These are phyloP conservation scores for Gorsachius goisagi DNA, from an alignment of 2,113 vertebrate species.

Conservation along the genomic window DNA sequence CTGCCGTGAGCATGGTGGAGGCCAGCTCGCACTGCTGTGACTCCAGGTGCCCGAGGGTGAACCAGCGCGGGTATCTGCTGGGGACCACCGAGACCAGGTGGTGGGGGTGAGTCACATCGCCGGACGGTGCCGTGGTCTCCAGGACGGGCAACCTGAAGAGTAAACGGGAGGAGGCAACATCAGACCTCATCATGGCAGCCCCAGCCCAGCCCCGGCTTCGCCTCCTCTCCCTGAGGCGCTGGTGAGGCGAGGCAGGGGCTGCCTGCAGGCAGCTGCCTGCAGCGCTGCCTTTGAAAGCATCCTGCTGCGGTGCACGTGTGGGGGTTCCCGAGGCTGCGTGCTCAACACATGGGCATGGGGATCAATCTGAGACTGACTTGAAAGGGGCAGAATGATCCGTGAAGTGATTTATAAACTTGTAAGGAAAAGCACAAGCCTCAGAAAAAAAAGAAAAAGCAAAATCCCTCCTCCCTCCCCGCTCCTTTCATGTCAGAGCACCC, in stretches of 20 bases:
- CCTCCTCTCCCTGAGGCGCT: not conserved
- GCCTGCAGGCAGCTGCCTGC: conserved; percentile 4
- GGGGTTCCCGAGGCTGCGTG: not conserved
- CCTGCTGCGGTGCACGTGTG: not conserved
- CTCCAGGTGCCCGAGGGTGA: conserved; percentile 97
- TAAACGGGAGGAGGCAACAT: conserved; percentile 3
- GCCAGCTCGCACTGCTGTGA: conserved; percentile 98
- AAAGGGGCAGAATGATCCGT: conserved; percentile 35
- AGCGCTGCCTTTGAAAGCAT: not conserved
- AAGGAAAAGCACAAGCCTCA: conserved; percentile 34
- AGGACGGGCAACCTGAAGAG: conserved; percentile 88
- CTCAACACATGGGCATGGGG: conserved; percentile 41
- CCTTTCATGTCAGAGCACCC: conserved; percentile 47
- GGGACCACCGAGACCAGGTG: conserved; percentile 95
- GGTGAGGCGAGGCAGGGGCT: not conserved
- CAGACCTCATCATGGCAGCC: not conserved
- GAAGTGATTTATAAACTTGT: conserved; percentile 61
- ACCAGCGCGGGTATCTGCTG: conserved; percentile 96
- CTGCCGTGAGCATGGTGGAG: conserved; percentile 97
- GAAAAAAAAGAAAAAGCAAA: not conserved
- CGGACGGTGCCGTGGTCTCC: conserved; percentile 87
- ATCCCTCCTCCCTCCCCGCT: not conserved
- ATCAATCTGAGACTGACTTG: conserved; percentile 41
- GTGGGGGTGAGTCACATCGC: conserved; percentile 90
- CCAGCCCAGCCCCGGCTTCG: not conserved